Percentiles rank a stretch among this genome's conserved stretches.
phyloP scores from a whole-genome alignment of 1,140 invertebrate species.

The Meloidogyne floridensis region DNA sequence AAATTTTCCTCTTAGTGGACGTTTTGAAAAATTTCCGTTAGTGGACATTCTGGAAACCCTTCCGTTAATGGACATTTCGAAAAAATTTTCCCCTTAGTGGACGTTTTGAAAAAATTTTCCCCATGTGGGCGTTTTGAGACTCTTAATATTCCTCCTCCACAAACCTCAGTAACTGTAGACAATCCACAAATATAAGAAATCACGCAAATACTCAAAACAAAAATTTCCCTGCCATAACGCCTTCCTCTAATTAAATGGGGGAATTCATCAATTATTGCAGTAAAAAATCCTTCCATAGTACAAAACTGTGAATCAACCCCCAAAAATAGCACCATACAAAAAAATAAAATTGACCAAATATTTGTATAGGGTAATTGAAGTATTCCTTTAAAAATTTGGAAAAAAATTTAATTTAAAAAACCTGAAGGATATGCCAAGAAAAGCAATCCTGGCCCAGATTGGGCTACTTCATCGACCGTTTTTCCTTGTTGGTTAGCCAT shows the following conservation, averaged over 20 bases:
- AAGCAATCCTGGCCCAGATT: constrained; percentile 84
- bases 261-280: constrained; percentile 92
- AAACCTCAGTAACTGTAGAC: constrained; percentile 84
- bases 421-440: constrained; percentile 92
- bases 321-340: constrained; percentile 94
- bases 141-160: background rate
- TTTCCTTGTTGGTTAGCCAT: constrained; percentile 82
- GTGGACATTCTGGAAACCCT: no score
- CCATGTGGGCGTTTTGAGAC: no score
- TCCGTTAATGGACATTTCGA: no score
- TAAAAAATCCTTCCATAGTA: constrained; percentile 96
- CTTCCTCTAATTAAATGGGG: constrained; percentile 69
- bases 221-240: constrained; percentile 80
- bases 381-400: constrained; percentile 91
- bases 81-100: no score
- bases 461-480: constrained; percentile 64
- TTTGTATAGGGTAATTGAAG: constrained; percentile 91
- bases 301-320: constrained; percentile 93
- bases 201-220: constrained; percentile 85
- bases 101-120: no score
- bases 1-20: no score
- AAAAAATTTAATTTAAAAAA: no score
- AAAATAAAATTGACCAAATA: constrained; percentile 95
- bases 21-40: no score
- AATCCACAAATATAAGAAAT: constrained; percentile 89